Conservation (phyloP, 1,140 invertebrate genomes). For the Orius laevigatus region DNA sequence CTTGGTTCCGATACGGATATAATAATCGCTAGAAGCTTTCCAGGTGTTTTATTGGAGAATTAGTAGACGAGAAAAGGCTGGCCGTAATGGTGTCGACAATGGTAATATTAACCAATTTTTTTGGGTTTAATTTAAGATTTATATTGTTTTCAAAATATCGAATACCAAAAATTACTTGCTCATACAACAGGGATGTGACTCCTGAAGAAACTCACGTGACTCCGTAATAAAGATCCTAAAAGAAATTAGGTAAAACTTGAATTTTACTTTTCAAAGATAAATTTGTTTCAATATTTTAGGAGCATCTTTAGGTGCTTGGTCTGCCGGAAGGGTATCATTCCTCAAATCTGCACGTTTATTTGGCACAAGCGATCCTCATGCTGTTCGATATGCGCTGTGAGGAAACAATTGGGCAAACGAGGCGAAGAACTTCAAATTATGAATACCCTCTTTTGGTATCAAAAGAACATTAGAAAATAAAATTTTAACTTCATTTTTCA, state of each 20-base stretch:
- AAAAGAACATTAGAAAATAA: not conserved
- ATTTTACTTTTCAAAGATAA: not conserved
- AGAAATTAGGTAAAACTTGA: slow-evolving; percentile 36
- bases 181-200: slow-evolving; percentile 77
- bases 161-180: slow-evolving; percentile 61
- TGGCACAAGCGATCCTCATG: slow-evolving; percentile 64
- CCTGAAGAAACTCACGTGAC: slow-evolving; percentile 58
- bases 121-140: slow-evolving; percentile 31
- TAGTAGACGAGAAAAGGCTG: slow-evolving; percentile 80
- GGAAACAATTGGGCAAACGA: slow-evolving; percentile 60
- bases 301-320: slow-evolving; percentile 68
- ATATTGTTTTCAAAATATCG: slow-evolving; percentile 71
- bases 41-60: slow-evolving; percentile 60
- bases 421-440: slow-evolving; percentile 68
- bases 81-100: slow-evolving; percentile 79
- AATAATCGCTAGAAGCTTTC: slow-evolving; percentile 52
- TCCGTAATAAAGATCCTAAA: slow-evolving; percentile 54
- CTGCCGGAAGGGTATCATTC: slow-evolving; percentile 55
- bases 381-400: slow-evolving; percentile 72
- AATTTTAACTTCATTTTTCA: slow-evolving; percentile 24
- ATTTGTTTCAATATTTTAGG: slow-evolving; percentile 30
- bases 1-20: slow-evolving; percentile 63
- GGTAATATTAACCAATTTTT: slow-evolving; percentile 28
- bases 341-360: slow-evolving; percentile 48
- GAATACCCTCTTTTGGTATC: slow-evolving; percentile 76